Evolutionary conservation across 2,888 invertebrate genomes (phyloP), one percentile per base, ranked within the genome.

Genomic region (Anoplius nigerrimus): DNA sequence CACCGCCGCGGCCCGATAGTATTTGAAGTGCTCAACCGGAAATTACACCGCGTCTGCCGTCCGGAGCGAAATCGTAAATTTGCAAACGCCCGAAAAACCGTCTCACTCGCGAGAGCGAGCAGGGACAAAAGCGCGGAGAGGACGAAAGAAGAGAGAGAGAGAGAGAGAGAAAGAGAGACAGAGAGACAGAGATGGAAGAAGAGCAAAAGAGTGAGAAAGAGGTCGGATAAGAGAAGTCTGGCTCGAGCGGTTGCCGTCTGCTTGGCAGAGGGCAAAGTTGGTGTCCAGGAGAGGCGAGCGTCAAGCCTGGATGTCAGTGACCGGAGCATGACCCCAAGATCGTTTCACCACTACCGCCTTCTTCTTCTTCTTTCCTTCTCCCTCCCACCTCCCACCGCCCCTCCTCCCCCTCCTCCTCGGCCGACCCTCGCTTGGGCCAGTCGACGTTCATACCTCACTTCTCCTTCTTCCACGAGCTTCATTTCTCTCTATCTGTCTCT

Each of bases 251-350:
- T 18, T 16, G 48, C n/a, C 16, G 16, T 18, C n/a, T 16, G 66
- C 8, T 64, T 72, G 75, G 65, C 72, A 75, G 74, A 72, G 74
- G 75, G 75, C 75, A 74, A 74, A 70, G 66, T 61, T 55, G 61
- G 63, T 69, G 74, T 74, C 74, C 75, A 73, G 63, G 60, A 70
- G 67, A 74, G 66, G 48, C 48, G 68, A 75, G 79, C 76, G 67
- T 71, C 72, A 80, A 82, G 79, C 78, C 76, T 75, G 80, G 85
- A 86, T 85, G 86, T 86, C 86, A 86, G 86, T 85, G 86, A 86
- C 86, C 86, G 86, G 84, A 87, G 86, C 84, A 82, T 86, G 84
- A 86, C 86, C 86, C 84, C 85, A 78, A 78, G 85, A 85, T 83
- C 84, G 82, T 86, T 86, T 84, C 84, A 84, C 85, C 84, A 84